Evolutionary conservation across 2,113 vertebrate species (phyloP), one percentile per base, ranked within the genome.

Genomic region (Hepsetus odoe): DNA sequence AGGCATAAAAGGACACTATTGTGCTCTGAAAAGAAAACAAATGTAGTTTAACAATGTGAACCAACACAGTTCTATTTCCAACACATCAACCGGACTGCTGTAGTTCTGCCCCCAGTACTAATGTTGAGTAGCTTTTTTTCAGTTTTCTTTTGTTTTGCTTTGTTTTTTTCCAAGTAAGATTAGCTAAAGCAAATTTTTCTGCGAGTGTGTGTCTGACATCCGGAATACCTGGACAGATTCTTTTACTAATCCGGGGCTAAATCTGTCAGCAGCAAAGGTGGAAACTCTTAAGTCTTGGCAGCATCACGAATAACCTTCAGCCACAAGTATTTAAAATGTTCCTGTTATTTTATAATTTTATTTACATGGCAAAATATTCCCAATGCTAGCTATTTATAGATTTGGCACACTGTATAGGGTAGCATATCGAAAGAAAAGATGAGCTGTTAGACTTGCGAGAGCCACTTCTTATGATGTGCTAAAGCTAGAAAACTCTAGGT

Each of bases 281-380:
- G 77, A 75, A 80, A 80, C 58, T 46, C 68, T 79, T 40, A 76
- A 71, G 12, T 49, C 58, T 72, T 80, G 77, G 67, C 72, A 80
- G 64, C 42, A 44, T 10, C 44, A 28, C 32, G 28, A 72, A 22
- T 72, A 55, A 38, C 51, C 58, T 59, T 56, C 62, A 44, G 20
- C 59, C 40, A 26, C 46, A 66, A 71, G 40, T 70, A 79, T 65
- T 65, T 76, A 26, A 79, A 30, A 24, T 6, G 28, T 53, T 26
- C 22, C 4, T 67, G 18, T 64, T 22, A 26, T 13, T 33, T 20
- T n/a, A n/a, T n/a, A n/a, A n/a, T n/a, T n/a, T n/a, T n/a, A n/a
- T n/a, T 56, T 33, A 32, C 14, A 46, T 69, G 62, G 53, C 42
- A 11, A 33, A 64, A 59, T 13, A 59, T 35, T 16, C 38, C 0